Evolutionary conservation across 2,797 vertebrate species (phyloP), one percentile per base, ranked within the genome.

Genomic region (Sus cebifrons): DNA sequence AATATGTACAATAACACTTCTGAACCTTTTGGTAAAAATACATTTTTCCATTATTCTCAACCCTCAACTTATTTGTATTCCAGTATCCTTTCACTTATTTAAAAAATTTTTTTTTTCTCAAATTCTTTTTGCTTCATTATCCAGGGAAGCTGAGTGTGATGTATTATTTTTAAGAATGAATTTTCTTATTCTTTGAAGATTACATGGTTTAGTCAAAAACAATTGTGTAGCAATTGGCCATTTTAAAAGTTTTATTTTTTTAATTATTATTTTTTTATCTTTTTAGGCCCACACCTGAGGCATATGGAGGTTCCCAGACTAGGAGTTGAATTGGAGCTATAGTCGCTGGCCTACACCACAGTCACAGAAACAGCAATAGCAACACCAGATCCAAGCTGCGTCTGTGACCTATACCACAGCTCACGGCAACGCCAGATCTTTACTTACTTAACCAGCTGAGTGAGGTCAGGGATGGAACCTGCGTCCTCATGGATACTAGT

Each of bases 111-210:
- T 23, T 23, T 89, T 75, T 88, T 3, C 40, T 68, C 40, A 70
- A 78, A 86, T 54, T 62, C 5, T 44, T 36, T 27, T 52, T n/a
- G 10, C 29, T 64, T 0, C 71, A 9, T 81, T 64, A 81, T 44
- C 25, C 6, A 32, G n/a, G 5, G 27, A 62, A 82, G 20, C 4
- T 54, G 6, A 73, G 2, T 32, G 18, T 27, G 23, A 27, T 11
- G 17, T 15, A 17, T 89, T 60, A 71, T 67, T 92, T 95, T 92
- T 77, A 40, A 70, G 23, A 81, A 74, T 52, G 3, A 73, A 23
- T 40, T 49, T 96, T 85, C 36, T 94, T 91, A 54, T 40, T 13
- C 56, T 6, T 87, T 93, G 32, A 87, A 88, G 62, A 29, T 71
- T 79, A 21, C 5, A 85, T 60, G 5, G 6, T 29, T 64, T 16